These are phyloP conservation scores for Thunnus thynnus DNA, from an alignment of 2,113 vertebrate genomes.

Conservation along the genomic window DNA sequence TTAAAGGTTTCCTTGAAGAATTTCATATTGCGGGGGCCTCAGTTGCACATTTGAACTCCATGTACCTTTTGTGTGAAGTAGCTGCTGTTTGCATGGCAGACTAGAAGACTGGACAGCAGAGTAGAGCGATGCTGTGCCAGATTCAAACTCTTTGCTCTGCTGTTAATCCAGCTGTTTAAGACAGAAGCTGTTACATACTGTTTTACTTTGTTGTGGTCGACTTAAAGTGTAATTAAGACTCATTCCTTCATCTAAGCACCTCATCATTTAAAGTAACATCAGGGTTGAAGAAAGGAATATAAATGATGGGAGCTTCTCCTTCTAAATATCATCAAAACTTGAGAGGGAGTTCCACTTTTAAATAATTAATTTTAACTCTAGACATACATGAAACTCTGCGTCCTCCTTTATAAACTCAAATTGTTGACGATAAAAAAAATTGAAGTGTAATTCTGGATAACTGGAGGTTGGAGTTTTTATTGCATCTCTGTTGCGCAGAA, in stretches of 20 bases:
- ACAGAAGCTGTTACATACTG: slow-evolving; percentile 10
- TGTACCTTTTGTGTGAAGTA: slow-evolving; percentile 52
- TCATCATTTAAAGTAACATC: not conserved
- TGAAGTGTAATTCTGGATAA: not conserved
- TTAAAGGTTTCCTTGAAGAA: not conserved
- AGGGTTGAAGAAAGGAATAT: not conserved
- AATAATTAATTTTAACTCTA: not conserved
- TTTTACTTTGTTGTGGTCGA: slow-evolving; percentile 28
- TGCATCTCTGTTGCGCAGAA: slow-evolving; percentile 12
- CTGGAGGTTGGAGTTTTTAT: not conserved
- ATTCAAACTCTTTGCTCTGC: slow-evolving; percentile 46
- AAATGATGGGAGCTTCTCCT: not conserved
- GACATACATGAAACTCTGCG: not conserved
- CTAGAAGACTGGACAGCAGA: slow-evolving; percentile 65
- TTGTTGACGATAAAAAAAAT: not conserved
- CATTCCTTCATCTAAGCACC: not conserved
- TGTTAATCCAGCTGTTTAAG: slow-evolving; percentile 61
- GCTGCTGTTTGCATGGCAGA: slow-evolving; percentile 75
- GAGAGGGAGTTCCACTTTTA: not conserved
- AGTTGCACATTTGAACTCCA: slow-evolving; percentile 24
- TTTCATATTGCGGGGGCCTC: not conserved
- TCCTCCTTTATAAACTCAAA: not conserved
- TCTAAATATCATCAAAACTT: not conserved
- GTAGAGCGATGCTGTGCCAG: slow-evolving; percentile 27
- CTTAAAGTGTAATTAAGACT: slow-evolving; percentile 4